phyloP scores from a whole-genome alignment of 2,888 invertebrate species.

The Pyralis farinalis region DNA sequence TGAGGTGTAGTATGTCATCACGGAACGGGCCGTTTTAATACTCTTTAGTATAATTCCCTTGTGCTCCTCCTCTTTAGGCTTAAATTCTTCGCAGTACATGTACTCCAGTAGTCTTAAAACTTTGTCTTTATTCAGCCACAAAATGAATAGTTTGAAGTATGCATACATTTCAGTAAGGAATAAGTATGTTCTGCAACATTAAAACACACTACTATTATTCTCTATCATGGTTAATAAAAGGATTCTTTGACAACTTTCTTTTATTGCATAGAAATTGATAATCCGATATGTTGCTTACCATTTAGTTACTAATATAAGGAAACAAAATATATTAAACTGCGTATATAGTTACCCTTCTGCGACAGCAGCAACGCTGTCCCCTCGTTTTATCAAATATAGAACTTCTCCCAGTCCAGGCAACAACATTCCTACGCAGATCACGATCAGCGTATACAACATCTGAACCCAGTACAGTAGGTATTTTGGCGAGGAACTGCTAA shows the following conservation, averaged over 20 bases:
- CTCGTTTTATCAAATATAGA: conserved; percentile 84
- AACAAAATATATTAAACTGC: conserved; percentile 27
- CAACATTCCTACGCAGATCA: conserved; percentile 71
- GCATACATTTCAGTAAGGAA: conserved; percentile 77
- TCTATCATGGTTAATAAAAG: too few relatives aligned
- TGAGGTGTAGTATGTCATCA: conserved; percentile 66
- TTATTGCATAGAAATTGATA: background rate
- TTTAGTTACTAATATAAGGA: conserved; percentile 30
- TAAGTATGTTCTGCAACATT: conserved; percentile 61
- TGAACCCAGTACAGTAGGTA: conserved; percentile 55
- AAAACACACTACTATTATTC: too few relatives aligned
- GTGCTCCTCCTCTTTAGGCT: conserved; percentile 61
- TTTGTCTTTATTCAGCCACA: conserved; percentile 67
- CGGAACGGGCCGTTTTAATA: conserved; percentile 59
- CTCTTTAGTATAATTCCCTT: conserved; percentile 52
- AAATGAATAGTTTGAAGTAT: conserved; percentile 67
- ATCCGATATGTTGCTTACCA: conserved; percentile 17
- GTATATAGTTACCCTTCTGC: conserved; percentile 64
- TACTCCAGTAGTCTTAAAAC: conserved; percentile 56
- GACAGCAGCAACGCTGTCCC: conserved; percentile 82
- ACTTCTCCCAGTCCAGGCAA: conserved; percentile 81
- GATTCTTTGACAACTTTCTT: background rate
- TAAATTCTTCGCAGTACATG: conserved; percentile 62
- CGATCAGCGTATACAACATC: conserved; percentile 48
- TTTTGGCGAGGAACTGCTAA: conserved; percentile 47